Conservation (phyloP, 2,113 vertebrate species). For the Oryzias celebensis region DNA sequence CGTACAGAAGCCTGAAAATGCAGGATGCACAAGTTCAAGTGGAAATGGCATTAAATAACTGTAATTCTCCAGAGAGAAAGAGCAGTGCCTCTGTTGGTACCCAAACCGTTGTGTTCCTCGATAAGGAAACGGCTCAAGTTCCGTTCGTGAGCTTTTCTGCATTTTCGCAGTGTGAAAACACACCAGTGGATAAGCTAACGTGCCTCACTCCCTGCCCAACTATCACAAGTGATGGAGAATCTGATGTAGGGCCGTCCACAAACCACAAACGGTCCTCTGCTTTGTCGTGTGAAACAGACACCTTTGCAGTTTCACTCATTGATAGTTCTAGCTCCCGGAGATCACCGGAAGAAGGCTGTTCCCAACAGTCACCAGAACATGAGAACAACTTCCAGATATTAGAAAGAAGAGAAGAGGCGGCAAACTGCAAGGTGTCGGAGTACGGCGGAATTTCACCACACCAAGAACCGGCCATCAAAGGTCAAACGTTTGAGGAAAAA, state of each 20-base stretch:
- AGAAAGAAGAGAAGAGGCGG: not conserved
- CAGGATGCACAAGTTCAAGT: constrained; percentile 37
- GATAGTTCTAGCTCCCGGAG: not conserved
- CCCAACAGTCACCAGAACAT: not conserved
- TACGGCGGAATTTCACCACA: not conserved
- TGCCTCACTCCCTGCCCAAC: not conserved
- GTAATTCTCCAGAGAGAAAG: not conserved
- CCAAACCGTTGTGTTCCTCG: constrained; percentile 28
- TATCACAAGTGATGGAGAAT: constrained; percentile 23
- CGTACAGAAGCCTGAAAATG: constrained; percentile 24
- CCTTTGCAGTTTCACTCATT: not conserved
- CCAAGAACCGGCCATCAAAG: not conserved
- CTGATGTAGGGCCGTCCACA: not conserved
- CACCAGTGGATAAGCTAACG: not conserved
- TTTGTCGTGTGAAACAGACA: not conserved
- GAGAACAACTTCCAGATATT: fast-evolving
- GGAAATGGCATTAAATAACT: not conserved
- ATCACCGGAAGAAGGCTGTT: not conserved
- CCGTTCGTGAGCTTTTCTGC: not conserved
- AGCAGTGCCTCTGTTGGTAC: constrained; percentile 29
- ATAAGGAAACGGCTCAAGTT: not conserved
- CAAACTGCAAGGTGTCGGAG: not conserved
- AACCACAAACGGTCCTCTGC: constrained; percentile 5
- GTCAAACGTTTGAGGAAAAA: not conserved
- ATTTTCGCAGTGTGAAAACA: constrained; percentile 5